Percentiles rank a stretch among this genome's conserved stretches.
phyloP scores from a whole-genome alignment of 2,888 invertebrate genomes.

The Margaritifera margaritifera region DNA sequence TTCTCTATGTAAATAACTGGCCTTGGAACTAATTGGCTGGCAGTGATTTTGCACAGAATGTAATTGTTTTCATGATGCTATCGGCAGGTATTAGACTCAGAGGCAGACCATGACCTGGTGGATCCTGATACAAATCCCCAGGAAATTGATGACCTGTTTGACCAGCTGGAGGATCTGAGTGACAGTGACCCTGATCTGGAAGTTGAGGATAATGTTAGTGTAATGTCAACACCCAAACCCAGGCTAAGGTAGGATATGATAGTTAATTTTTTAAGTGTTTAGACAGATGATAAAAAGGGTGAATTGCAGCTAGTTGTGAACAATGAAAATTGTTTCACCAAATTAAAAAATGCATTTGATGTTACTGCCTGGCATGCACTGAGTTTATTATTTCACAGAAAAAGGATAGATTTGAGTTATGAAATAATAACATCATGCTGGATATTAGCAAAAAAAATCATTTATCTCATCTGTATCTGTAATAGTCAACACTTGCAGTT shows the following conservation, averaged over 20 bases:
- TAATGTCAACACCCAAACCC: constrained; percentile 97
- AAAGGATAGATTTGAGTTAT: too few relatives aligned
- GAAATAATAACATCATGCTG: too few relatives aligned
- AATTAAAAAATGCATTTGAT: too few relatives aligned
- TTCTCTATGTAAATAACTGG: not conserved
- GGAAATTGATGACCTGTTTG: constrained; percentile 85
- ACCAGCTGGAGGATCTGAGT: constrained; percentile 95
- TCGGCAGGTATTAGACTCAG: constrained; percentile 66
- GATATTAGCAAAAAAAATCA: too few relatives aligned
- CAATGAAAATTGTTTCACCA: too few relatives aligned
- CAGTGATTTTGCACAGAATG: not conserved
- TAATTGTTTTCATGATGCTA: not conserved
- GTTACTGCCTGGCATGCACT: too few relatives aligned
- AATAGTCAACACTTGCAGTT: too few relatives aligned
- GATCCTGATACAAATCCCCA: constrained; percentile 62
- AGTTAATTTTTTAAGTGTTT: not conserved
- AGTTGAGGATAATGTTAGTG: constrained; percentile 92
- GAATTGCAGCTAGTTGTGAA: too few relatives aligned
- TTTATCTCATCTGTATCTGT: too few relatives aligned
- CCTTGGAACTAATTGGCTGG: not conserved
- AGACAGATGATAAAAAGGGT: too few relatives aligned
- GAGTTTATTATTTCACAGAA: too few relatives aligned
- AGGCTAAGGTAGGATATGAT: constrained; percentile 77
- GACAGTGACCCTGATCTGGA: constrained; percentile 94
- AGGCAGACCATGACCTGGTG: constrained; percentile 65